phyloP scores from a whole-genome alignment of 2,797 vertebrate species.

The Buceros bicornis region DNA sequence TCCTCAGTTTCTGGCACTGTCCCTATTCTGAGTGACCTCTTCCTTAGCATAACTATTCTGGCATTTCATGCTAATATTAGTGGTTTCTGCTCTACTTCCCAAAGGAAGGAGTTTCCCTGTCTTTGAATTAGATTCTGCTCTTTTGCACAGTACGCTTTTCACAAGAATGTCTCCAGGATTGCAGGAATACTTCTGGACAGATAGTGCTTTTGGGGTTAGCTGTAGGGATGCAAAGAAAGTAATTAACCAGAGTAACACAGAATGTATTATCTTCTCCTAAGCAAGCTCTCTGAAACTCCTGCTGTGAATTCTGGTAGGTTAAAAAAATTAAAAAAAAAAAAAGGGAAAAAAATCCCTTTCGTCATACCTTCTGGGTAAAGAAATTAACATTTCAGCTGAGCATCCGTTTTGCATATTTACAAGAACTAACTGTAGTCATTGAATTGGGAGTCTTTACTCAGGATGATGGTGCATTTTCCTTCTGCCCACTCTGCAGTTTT shows the following conservation, averaged over 20 bases:
- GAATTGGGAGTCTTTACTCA: neutral
- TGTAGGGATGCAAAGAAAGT: neutral
- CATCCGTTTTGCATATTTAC: neutral
- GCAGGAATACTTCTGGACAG: neutral
- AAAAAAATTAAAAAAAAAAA: neutral
- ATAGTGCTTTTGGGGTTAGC: neutral
- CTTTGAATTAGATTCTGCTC: slow-evolving; percentile 8
- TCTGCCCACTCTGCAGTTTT: neutral
- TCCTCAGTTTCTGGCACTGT: slow-evolving; percentile 32
- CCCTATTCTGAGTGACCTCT: slow-evolving; percentile 13
- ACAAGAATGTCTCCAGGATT: neutral
- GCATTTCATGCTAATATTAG: slow-evolving; percentile 45
- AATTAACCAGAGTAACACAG: neutral
- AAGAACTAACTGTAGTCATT: neutral
- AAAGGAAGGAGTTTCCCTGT: neutral
- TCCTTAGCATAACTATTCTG: slow-evolving; percentile 47
- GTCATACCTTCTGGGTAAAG: neutral
- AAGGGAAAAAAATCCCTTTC: neutral
- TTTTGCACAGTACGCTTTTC: slow-evolving; percentile 6
- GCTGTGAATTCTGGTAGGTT: neutral
- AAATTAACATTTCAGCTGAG: slow-evolving; percentile 3
- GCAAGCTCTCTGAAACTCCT: neutral
- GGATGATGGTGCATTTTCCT: neutral
- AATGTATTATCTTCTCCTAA: neutral
- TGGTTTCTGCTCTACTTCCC: slow-evolving; percentile 61